These are phyloP conservation scores for silkworm (Bombyx mori) DNA, from an alignment of 1,140 invertebrate genomes.

Conservation along the genomic window ASM3026992v2 NC_085112.1:3956001-3956500, in stretches of 20 bases:
- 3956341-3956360: slow-evolving; percentile 18
- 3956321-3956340: not conserved
- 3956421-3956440: not conserved
- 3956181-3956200: slow-evolving; percentile 24
- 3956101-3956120: slow-evolving; percentile 36
- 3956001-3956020: slow-evolving; percentile 4
- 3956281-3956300: slow-evolving; percentile 14
- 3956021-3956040: slow-evolving; percentile 4
- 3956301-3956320: not conserved
- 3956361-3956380: slow-evolving; percentile 8
- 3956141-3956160: slow-evolving; percentile 47
- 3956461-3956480: no score
- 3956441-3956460: not conserved
- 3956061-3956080: slow-evolving; percentile 13
- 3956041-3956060: slow-evolving; percentile 10
- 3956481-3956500: no score
- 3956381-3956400: slow-evolving; percentile 38
- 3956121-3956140: slow-evolving; percentile 51
- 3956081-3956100: slow-evolving; percentile 28
- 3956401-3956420: slow-evolving; percentile 26
- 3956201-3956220: slow-evolving; percentile 45
- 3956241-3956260: slow-evolving; percentile 22
- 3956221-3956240: slow-evolving; percentile 42
- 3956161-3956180: slow-evolving; percentile 51
- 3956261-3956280: slow-evolving; percentile 18